Percentiles rank a stretch among this genome's conserved stretches.
Conservation (phyloP, 2,113 vertebrate species). For the Rutilus rutilus region DNA sequence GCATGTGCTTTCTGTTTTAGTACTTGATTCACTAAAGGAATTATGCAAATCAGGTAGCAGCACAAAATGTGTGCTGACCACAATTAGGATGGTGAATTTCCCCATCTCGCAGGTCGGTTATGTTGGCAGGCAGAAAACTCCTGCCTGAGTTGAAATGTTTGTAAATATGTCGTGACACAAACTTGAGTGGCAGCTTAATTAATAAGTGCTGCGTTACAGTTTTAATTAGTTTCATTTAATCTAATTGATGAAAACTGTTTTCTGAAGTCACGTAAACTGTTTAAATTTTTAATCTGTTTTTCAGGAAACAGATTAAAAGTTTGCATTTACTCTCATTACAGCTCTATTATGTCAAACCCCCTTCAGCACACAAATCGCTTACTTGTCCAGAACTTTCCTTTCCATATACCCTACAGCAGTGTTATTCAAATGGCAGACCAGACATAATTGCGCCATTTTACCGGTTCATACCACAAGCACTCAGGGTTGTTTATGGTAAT, state of each 20-base stretch:
- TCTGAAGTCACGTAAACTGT: background rate
- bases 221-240: slow-evolving; percentile 2
- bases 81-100: background rate
- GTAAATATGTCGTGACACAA: background rate
- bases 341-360: no score
- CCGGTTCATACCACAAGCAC: no score
- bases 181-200: background rate
- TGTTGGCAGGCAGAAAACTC: background rate
- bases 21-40: background rate
- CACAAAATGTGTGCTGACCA: slow-evolving; percentile 3
- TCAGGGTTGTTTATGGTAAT: no score
- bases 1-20: background rate
- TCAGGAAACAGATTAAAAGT: background rate
- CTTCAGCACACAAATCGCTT: background rate
- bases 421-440: no score
- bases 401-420: no score
- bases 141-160: background rate
- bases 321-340: background rate
- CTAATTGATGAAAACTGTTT: background rate
- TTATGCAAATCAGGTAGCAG: background rate
- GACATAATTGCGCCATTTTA: no score
- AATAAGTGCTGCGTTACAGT: background rate
- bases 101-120: background rate
- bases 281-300: background rate
- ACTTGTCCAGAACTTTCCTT: background rate